A percentile compares a stretch with the other conserved stretches of the same genome.
Conservation (phyloP, 2,888 invertebrate species). For the Megalurothrips usitatus region DNA sequence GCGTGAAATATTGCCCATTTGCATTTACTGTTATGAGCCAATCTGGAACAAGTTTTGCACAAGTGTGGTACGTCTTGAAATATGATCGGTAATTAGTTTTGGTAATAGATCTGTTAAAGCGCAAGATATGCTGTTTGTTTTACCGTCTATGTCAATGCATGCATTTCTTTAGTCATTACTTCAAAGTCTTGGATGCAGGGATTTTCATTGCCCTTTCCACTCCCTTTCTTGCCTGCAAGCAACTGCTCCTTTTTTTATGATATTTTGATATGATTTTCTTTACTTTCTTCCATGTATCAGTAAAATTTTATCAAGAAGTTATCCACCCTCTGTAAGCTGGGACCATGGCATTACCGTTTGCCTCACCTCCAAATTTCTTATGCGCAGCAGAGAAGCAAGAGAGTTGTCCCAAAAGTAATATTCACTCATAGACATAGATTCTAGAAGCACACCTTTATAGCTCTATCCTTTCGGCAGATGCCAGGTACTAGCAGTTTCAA, state of each 20-base stretch:
- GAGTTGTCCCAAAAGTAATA: neutral
- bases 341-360: neutral
- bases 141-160: too few species aligned
- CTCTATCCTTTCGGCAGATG: neutral
- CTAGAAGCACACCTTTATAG: neutral
- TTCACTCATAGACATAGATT: neutral
- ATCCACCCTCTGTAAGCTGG: neutral
- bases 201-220: too few species aligned
- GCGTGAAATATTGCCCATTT: slow-evolving; percentile 5
- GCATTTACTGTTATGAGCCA: neutral
- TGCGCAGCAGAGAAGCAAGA: neutral
- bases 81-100: neutral
- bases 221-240: neutral
- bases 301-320: neutral
- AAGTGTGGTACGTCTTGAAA: too few species aligned
- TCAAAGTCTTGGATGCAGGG: too few species aligned
- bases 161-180: too few species aligned
- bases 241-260: neutral
- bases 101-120: neutral
- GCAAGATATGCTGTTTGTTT: too few species aligned
- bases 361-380: neutral
- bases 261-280: neutral
- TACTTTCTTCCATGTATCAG: neutral
- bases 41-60: neutral
- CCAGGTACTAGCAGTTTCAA: too few species aligned